Evolutionary conservation across 2,113 vertebrate genomes (phyloP), one percentile per base, ranked within the genome.

Genomic region (Esox niger): DNA sequence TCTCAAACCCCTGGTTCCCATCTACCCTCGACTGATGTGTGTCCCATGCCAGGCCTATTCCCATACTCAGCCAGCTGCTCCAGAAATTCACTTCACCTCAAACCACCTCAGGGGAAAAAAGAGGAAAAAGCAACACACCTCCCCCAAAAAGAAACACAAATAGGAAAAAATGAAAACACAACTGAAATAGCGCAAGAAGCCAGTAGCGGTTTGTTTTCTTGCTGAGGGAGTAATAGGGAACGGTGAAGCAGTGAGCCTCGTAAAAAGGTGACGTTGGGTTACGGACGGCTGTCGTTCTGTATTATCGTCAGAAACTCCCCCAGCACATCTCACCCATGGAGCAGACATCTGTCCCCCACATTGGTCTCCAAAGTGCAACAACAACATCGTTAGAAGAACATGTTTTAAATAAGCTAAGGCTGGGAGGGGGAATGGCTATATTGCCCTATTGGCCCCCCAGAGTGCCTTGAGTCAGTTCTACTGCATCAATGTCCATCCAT

Each of bases 161-260:
- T 77, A 82, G 77, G 82, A 83, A 75, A 74, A 83, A 82, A 64
- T 74, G 15, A 81, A 81, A 77, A 82, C 68, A 80, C 76, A 74
- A 79, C 75, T 70, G 77, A 88, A 84, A 83, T 75, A 86, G 85
- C 75, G 46, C 71, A 77, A 81, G 77, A 71, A 82, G 77, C 82
- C 70, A 72, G 73, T 26, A 47, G 47, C n/a, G 54, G 57, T 59
- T 57, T 30, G 6, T 38, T 55, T 47, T 56, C 25, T 54, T 23
- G 26, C 33, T 30, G 60, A 52, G 52, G 60, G 46, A 79, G 32
- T 66, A 75, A 68, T 79, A 77, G 75, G 81, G 80, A 78, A 31
- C 62, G 76, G 71, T 81, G 78, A 60, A 83, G 83, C 75, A 84
- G 79, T 10, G 32, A 3, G 82, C 82, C 82, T 86, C 74, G 17